phyloP scores from a whole-genome alignment of 2,797 vertebrate species.

The Antrozous pallidus region DNA sequence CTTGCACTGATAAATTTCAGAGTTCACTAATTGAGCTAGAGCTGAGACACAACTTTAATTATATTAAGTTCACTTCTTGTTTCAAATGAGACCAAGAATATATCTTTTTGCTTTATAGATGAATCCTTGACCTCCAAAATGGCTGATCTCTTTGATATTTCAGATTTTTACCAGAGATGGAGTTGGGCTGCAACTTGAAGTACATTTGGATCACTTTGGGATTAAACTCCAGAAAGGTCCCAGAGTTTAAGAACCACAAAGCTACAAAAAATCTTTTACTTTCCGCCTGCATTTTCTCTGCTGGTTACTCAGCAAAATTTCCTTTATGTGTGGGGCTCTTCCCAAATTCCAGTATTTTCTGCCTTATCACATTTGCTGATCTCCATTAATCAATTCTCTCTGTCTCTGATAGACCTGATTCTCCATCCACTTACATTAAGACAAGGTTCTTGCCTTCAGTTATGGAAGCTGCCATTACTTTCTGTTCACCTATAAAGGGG shows the following conservation, averaged over 20 bases:
- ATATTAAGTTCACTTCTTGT: neutral
- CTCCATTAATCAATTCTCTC: neutral
- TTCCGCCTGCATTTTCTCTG: neutral
- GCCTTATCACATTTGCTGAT: neutral
- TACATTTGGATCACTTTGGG: neutral
- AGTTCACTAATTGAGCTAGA: neutral
- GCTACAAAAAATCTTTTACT: neutral
- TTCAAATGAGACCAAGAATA: neutral
- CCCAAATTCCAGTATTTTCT: neutral
- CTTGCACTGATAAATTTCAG: neutral
- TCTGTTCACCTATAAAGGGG: neutral
- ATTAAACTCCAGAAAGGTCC: neutral
- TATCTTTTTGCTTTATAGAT: neutral
- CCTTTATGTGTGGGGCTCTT: neutral
- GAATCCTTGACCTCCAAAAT: neutral
- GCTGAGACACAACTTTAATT: neutral
- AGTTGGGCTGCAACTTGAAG: neutral
- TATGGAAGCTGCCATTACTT: neutral
- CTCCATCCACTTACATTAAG: neutral
- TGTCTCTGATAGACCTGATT: neutral
- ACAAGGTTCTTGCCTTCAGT: neutral
- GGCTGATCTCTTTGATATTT: neutral
- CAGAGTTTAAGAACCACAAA: neutral
- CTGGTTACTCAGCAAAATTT: conserved; percentile 11
- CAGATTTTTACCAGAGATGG: neutral